These are phyloP conservation scores for Chirona hameri DNA, from an alignment of 2,888 invertebrate species.

Conservation along the genomic window DNA sequence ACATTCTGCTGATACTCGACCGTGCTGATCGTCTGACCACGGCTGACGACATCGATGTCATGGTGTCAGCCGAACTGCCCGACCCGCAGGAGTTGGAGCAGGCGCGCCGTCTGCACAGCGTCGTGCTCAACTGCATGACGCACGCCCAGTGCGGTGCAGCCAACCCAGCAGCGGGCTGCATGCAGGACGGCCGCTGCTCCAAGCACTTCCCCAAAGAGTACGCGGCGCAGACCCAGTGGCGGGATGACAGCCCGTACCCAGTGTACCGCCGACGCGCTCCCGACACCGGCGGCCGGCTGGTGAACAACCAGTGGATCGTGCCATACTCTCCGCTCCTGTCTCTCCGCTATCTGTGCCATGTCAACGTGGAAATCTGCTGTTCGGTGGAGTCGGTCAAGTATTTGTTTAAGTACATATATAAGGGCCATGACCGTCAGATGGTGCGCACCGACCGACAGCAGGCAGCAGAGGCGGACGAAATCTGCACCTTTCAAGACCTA, in stretches of 20 bases:
- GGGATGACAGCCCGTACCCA: neutral
- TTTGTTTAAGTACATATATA: neutral
- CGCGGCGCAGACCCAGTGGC: neutral
- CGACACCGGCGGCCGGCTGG: neutral
- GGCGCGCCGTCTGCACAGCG: neutral
- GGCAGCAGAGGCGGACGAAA: neutral
- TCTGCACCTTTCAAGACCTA: neutral
- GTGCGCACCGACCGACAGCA: neutral
- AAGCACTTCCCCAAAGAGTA: neutral
- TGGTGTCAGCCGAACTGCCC: neutral
- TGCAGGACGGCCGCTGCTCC: neutral
- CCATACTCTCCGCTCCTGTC: slow-evolving; percentile 7
- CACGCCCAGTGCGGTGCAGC: neutral
- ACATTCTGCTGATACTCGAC: neutral
- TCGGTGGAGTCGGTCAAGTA: neutral
- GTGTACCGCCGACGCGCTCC: neutral
- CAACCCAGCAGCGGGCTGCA: neutral
- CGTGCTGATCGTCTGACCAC: neutral
- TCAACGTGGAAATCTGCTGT: neutral
- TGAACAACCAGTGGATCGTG: slow-evolving; percentile 2
- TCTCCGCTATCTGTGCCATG: neutral
- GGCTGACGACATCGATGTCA: neutral
- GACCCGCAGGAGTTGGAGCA: neutral
- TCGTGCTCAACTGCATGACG: neutral
- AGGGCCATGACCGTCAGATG: neutral